Base-by-base conservation (phyloP, 1,140 invertebrate species). In the Ostrea edulis region DNA sequence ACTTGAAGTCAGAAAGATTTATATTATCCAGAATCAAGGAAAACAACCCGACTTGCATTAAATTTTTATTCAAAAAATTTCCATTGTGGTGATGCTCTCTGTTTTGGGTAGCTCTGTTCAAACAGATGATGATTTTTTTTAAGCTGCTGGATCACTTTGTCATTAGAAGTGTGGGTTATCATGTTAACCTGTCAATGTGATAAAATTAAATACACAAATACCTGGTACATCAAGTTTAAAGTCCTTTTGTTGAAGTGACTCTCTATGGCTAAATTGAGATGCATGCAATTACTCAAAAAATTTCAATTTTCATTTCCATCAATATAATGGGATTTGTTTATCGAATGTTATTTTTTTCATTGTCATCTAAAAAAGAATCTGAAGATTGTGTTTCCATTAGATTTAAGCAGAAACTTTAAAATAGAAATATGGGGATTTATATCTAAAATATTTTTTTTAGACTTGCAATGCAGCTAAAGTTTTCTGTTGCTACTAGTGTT, bases 181-280 rank as follows among this genome's bases (percentile, higher is more conserved):
- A 77, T 77, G 68, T 29, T 77, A 77, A 14, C 68, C 22, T 77
- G 68, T 77, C 68, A 77, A 77, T 25, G 35, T 29, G 25, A 25
- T 77, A 35, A 77, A 77, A 77, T 35, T 29, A 77, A 77, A 77
- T 35, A 29, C 68, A 77, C 68, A 77, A 17, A 77, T 77, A 77
- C 25, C 25, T 35, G 68, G 68, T 77, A 77, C 29, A 29, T 77
- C 7, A 77, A 77, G 68, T 35, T 77, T 77, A 77, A 77, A 77
- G 68, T 77, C 68, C 68, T 77, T 44, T 71, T 77, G 29, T 25
- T 77, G 25, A 77, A 77, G 68, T 77, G 68, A 77, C 68, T 25
- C 25, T 14, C 35, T 2, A 17, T 62, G 55, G 17, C n/a, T 7
- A 62, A 62, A 20, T 62, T 12, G 20, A 58, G 20, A 62, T 62